Conservation (phyloP, 2,888 invertebrate genomes). For the Lordiphosa fenestrarum region DNA sequence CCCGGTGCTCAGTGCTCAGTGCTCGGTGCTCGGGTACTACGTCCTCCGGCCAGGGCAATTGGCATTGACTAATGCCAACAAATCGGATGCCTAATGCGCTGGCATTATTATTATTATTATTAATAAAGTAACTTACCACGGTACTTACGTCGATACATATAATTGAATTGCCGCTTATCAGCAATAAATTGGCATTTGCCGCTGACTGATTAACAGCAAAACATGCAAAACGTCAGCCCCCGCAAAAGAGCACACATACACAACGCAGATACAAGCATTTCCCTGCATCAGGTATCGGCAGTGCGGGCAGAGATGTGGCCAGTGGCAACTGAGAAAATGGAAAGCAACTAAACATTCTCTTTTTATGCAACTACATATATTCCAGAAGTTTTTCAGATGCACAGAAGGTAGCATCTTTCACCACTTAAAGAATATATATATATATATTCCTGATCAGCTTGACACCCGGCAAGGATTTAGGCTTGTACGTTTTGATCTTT, state of each 20-base stretch:
- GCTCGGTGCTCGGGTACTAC: neutral
- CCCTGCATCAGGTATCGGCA: too few relatives aligned
- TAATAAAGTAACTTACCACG: conserved; percentile 32
- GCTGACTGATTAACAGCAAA: conserved; percentile 4
- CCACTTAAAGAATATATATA: too few relatives aligned
- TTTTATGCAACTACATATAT: too few relatives aligned
- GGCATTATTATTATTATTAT: conserved; percentile 46
- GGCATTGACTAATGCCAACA: conserved; percentile 40
- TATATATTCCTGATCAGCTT: too few relatives aligned
- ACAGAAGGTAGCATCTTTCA: too few relatives aligned
- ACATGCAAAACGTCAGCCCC: neutral
- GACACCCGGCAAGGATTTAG: too few relatives aligned
- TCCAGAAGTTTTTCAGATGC: too few relatives aligned
- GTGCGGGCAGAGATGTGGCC: too few relatives aligned
- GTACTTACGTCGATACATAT: conserved; percentile 22
- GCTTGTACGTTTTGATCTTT: too few relatives aligned
- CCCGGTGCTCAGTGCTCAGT: neutral
- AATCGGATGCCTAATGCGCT: conserved; percentile 48
- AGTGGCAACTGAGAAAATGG: too few relatives aligned
- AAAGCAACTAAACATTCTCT: too few relatives aligned
- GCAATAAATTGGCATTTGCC: neutral
- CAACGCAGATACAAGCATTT: too few relatives aligned
- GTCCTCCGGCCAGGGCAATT: neutral
- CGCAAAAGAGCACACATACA: neutral
- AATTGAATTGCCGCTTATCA: conserved; percentile 56